These are phyloP conservation scores for Trachelus stipa DNA, from an alignment of 2,888 invertebrate genomes.

Conservation along the genomic window DNA sequence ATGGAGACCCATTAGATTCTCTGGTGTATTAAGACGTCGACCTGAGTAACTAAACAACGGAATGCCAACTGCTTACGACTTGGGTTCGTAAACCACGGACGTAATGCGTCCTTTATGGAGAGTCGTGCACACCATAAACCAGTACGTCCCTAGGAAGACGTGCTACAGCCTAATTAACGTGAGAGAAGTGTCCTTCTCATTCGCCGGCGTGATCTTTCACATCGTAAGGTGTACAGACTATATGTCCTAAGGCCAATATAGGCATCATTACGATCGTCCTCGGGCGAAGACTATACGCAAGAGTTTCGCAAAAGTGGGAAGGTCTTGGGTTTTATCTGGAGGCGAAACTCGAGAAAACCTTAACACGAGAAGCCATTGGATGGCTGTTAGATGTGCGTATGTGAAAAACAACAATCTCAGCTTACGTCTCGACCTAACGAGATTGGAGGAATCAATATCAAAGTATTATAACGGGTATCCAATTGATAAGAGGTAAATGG, in stretches of 20 bases:
- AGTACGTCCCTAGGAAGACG: neutral
- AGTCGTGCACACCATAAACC: slow-evolving; percentile 34
- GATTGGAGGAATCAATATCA: neutral
- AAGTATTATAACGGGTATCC: neutral
- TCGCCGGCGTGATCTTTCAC: neutral
- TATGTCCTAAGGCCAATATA: neutral
- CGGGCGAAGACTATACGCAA: neutral
- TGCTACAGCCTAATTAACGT: neutral
- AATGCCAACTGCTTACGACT: neutral
- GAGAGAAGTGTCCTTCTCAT: neutral
- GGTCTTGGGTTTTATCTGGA: neutral
- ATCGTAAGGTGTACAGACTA: neutral
- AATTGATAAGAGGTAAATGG: neutral
- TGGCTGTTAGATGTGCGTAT: neutral
- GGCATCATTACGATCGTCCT: neutral
- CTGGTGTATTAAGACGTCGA: neutral
- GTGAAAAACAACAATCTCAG: neutral
- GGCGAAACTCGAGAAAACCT: neutral
- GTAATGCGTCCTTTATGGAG: slow-evolving; percentile 41
- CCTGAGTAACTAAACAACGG: neutral
- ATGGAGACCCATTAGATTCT: neutral
- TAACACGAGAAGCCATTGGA: neutral
- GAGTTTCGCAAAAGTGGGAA: neutral
- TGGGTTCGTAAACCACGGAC: neutral
- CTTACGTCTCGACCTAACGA: neutral